These are phyloP conservation scores for Antennarius maculatus DNA, from an alignment of 2,797 vertebrate species.

Conservation along the genomic window DNA sequence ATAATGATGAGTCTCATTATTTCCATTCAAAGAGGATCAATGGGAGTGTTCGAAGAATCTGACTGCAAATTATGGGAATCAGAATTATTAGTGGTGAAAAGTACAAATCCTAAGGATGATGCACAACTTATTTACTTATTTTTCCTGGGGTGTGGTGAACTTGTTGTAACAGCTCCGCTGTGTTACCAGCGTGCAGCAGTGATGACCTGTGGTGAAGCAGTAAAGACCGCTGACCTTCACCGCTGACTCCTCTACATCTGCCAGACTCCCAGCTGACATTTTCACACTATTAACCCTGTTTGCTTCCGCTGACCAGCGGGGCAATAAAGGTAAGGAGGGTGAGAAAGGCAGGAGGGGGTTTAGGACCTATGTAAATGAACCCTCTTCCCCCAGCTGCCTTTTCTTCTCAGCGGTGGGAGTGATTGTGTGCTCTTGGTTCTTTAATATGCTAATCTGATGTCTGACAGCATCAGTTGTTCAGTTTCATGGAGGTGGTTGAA, in stretches of 20 bases:
- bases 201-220: constrained; percentile 18
- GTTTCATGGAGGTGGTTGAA: too few species aligned
- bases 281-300: constrained; percentile 64
- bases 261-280: constrained; percentile 35
- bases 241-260: constrained; percentile 34
- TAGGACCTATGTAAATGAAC: constrained; percentile 33
- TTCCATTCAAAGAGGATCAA: background rate
- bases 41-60: background rate
- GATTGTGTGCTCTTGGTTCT: constrained; percentile 38
- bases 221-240: constrained; percentile 59
- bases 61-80: background rate
- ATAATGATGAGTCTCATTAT: background rate
- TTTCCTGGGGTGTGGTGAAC: background rate
- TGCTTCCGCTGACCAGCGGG: constrained; percentile 17
- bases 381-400: constrained; percentile 11
- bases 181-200: background rate
- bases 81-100: background rate
- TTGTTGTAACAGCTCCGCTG: background rate
- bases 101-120: too few species aligned
- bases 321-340: constrained; percentile 8
- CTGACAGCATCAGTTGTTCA: constrained; percentile 47
- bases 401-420: constrained; percentile 39
- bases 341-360: constrained; percentile 18
- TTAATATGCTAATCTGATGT: constrained; percentile 59
- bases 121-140: background rate